Percentiles rank a stretch among this genome's conserved stretches.
Conservation (phyloP, 2,113 vertebrate genomes). For the Boulengerochromis microlepis region DNA sequence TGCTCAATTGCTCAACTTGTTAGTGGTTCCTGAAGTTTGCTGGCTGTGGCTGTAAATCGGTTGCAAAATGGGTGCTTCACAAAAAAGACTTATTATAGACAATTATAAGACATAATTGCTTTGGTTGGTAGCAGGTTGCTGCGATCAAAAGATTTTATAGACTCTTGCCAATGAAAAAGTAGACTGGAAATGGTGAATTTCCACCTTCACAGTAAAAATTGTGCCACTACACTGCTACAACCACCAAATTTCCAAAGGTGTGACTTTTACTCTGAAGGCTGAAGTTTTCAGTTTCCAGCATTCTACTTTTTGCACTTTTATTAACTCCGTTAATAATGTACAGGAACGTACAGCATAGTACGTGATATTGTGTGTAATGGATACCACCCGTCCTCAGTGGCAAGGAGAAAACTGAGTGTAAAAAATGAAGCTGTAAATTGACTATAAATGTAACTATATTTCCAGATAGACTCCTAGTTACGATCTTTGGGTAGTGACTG, state of each 20-base stretch:
- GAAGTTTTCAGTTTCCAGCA: neutral
- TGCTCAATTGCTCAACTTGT: neutral
- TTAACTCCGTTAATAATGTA: neutral
- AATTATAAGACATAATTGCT: neutral
- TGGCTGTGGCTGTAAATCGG: neutral
- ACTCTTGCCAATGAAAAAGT: neutral
- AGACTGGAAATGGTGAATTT: neutral
- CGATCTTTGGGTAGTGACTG: neutral
- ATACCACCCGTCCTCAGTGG: neutral
- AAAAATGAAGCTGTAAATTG: neutral
- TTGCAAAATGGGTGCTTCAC: neutral
- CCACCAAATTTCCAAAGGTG: neutral
- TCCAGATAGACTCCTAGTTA: neutral
- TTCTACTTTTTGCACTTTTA: neutral
- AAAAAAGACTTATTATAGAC: neutral
- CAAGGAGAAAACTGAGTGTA: neutral
- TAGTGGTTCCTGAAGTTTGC: neutral
- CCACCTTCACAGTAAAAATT: neutral
- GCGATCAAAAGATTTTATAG: neutral
- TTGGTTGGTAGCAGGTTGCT: neutral
- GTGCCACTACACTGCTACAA: neutral
- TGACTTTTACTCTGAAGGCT: neutral
- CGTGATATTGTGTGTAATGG: neutral
- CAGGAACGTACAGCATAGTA: neutral
- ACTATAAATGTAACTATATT: neutral